Percentiles rank a stretch among this genome's conserved stretches.
Conservation (phyloP, 2,113 vertebrate genomes). For the Pelecanoides urinatrix region DNA sequence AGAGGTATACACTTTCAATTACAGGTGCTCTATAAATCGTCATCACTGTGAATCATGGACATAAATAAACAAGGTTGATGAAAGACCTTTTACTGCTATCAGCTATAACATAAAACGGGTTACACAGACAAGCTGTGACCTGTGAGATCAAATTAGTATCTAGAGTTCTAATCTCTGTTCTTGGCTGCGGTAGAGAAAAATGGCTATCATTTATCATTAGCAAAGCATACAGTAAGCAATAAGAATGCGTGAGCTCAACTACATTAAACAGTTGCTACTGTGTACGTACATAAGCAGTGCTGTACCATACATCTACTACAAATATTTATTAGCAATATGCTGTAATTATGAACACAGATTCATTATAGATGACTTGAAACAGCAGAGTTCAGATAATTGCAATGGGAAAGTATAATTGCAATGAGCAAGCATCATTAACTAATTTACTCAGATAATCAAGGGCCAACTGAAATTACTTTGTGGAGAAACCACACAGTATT, state of each 20-base stretch:
- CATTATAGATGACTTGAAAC: neutral
- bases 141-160: conserved; percentile 33
- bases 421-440: neutral
- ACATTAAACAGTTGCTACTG: neutral
- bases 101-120: neutral
- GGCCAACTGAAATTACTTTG: neutral
- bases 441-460: neutral
- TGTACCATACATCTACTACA: neutral
- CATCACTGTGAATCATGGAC: neutral
- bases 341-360: neutral
- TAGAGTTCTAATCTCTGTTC: conserved; percentile 18
- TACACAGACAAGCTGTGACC: conserved; percentile 34
- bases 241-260: neutral
- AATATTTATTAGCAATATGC: neutral
- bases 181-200: neutral
- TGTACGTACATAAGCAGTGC: neutral
- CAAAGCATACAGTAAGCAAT: neutral
- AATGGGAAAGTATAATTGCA: neutral
- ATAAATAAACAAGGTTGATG: conserved; percentile 43
- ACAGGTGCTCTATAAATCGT: conserved; percentile 26
- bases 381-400: neutral
- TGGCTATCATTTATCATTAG: conserved; percentile 31
- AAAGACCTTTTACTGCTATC: conserved; percentile 34
- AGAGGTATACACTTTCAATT: conserved; percentile 4
- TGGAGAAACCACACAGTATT: neutral